Evolutionary conservation across 1,140 invertebrate genomes (phyloP), one percentile per base, ranked within the genome.

Genomic region (Drosophila nasuta): DNA sequence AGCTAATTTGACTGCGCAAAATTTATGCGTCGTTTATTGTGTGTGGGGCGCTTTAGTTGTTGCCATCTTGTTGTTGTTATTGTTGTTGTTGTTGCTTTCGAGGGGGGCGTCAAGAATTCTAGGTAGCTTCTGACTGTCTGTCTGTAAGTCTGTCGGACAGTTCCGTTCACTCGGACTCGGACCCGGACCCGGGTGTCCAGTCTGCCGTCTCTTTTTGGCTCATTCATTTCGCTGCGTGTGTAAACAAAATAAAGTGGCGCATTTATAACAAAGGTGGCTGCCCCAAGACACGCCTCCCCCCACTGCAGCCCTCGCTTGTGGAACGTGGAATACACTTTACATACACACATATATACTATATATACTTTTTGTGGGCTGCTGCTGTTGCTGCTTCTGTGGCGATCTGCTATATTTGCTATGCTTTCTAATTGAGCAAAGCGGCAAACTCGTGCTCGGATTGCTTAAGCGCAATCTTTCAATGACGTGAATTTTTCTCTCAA

Each of bases 161-260:
- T 48, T 64, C 45, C 46, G 15, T 41, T 62, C 20, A 43, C 66
- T 33, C 46, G 35, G 7, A 10, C 35, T 10, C 35, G 35, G 35
- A 10, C 8, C 33, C 33, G 33, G 33, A 8, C 11, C 41, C 11
- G 38, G 11, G 58, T 43, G 48, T 64, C 51, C 41, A 35, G 28
- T 59, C 41, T 28, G 38, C 45, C 4, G 38, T 51, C 10, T 17
- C 20, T 43, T 8, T 41, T 25, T 13, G 30, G 25, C 54, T 38
- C 30, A 13, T 7, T 10, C 46, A 20, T 41, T 25, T 59, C 62
- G 43, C 20, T 72, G 52, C 30, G 71, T 71, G 68, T 69, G 80
- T 86, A 86, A 86, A 86, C 82, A 86, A 79, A 88, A 86, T 88
- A 88, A 86, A 86, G 82, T 88, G 82, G 82, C 83, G 76, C 82